Evolutionary conservation across 2,888 invertebrate genomes (phyloP).

Genomic region (Lasioglossum villosulum): DNA sequence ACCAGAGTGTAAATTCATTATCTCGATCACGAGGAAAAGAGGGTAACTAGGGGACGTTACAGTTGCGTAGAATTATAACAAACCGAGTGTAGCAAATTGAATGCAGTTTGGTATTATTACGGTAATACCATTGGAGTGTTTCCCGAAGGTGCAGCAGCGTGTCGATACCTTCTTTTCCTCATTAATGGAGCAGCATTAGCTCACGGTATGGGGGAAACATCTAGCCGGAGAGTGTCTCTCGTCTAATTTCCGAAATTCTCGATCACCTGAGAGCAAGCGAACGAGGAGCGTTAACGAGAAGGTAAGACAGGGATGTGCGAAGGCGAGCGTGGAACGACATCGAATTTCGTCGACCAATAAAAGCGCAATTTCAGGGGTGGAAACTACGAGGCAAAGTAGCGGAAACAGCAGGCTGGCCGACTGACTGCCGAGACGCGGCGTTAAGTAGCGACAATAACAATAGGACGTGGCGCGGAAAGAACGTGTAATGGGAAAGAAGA

Average conservation of each 20-base stretch:
- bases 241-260: slow-evolving; percentile 8
- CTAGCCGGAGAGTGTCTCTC: neutral
- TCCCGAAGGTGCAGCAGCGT: neutral
- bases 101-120: neutral
- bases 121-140: neutral
- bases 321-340: slow-evolving; percentile 38
- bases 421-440: slow-evolving; percentile 44
- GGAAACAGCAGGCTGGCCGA: slow-evolving; percentile 29
- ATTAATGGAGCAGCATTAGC: neutral
- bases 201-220: neutral
- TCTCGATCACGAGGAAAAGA: neutral
- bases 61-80: neutral
- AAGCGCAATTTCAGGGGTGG: slow-evolving; percentile 41
- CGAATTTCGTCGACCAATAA: slow-evolving; percentile 49
- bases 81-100: neutral
- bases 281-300: slow-evolving; percentile 34
- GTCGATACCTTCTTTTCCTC: neutral
- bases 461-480: slow-evolving; percentile 54
- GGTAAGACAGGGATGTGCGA: slow-evolving; percentile 17
- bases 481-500: slow-evolving; percentile 61
- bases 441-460: slow-evolving; percentile 65
- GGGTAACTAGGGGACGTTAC: neutral
- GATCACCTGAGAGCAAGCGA: slow-evolving; percentile 10
- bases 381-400: slow-evolving; percentile 50
- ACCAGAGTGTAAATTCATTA: neutral